Percentiles rank a stretch among this genome's conserved stretches.
Conservation (phyloP, 2,888 invertebrate species). For the Lithosia quadra region DNA sequence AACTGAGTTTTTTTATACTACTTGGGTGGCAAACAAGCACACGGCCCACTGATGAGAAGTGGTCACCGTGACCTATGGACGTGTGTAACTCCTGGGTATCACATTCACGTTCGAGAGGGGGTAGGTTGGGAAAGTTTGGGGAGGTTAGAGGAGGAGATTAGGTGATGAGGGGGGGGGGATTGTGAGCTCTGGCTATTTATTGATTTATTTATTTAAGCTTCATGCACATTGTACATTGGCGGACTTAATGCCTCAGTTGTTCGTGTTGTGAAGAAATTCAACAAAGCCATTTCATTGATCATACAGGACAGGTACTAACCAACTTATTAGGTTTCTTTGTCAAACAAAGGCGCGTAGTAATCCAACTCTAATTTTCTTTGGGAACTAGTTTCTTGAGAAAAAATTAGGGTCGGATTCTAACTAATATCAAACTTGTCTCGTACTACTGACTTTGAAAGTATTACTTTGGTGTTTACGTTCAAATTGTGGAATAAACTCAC, state of each 20-base stretch:
- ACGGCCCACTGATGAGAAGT: no score
- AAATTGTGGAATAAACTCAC: background rate
- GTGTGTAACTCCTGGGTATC: no score
- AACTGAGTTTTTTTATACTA: no score
- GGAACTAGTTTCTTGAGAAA: background rate
- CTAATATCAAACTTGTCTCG: background rate
- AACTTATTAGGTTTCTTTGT: background rate
- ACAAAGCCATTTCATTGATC: background rate
- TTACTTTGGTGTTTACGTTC: background rate
- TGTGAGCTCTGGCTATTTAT: no score
- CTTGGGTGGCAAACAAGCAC: no score
- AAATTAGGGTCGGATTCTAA: background rate
- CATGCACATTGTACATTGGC: background rate
- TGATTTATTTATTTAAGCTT: no score
- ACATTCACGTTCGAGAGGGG: no score
- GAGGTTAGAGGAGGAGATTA: no score
- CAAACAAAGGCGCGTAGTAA: background rate
- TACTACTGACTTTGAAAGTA: background rate
- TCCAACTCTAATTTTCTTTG: background rate
- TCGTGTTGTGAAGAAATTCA: background rate
- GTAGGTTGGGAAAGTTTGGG: no score
- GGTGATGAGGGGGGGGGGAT: no score
- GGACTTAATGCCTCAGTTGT: background rate
- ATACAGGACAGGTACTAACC: background rate
- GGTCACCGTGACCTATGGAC: no score